These are phyloP conservation scores for Siphamia tubifer DNA, from an alignment of 2,113 vertebrate species.

Conservation along the genomic window DNA sequence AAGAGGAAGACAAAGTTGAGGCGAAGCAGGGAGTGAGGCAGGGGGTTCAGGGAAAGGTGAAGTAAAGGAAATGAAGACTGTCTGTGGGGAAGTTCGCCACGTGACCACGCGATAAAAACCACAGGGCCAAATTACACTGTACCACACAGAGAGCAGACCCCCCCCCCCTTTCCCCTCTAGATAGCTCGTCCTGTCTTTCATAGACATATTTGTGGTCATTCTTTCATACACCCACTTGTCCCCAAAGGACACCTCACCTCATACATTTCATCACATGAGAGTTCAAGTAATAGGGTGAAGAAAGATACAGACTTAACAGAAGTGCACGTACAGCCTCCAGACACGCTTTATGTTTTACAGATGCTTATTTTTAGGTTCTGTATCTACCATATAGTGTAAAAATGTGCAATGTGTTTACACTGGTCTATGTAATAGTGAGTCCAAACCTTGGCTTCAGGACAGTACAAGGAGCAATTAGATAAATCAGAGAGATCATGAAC, in stretches of 20 bases:
- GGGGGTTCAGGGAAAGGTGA: constrained; percentile 79
- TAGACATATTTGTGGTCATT: constrained; percentile 24
- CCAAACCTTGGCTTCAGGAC: no score
- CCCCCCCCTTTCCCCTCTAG: not conserved
- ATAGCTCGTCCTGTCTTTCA: constrained; percentile 10
- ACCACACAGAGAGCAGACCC: constrained; percentile 40
- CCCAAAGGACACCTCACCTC: constrained; percentile 35
- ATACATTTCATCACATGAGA: constrained; percentile 22
- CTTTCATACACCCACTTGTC: constrained; percentile 21
- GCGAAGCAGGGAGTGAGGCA: constrained; percentile 21
- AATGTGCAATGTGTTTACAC: no score
- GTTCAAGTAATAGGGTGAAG: constrained; percentile 4
- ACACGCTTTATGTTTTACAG: constrained; percentile 5
- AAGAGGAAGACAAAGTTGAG: constrained; percentile 37
- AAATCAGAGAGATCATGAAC: not conserved
- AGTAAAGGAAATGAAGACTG: constrained; percentile 76
- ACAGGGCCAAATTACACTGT: constrained; percentile 58
- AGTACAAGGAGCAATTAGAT: not conserved
- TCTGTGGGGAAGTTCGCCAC: constrained; percentile 71
- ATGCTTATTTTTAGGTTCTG: constrained; percentile 43
- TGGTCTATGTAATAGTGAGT: no score
- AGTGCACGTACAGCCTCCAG: constrained; percentile 8
- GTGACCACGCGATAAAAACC: constrained; percentile 68
- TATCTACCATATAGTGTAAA: no score
- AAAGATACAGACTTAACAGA: constrained; percentile 14